phyloP scores from a whole-genome alignment of 1,140 invertebrate species.

The Cyclargus thomasi region DNA sequence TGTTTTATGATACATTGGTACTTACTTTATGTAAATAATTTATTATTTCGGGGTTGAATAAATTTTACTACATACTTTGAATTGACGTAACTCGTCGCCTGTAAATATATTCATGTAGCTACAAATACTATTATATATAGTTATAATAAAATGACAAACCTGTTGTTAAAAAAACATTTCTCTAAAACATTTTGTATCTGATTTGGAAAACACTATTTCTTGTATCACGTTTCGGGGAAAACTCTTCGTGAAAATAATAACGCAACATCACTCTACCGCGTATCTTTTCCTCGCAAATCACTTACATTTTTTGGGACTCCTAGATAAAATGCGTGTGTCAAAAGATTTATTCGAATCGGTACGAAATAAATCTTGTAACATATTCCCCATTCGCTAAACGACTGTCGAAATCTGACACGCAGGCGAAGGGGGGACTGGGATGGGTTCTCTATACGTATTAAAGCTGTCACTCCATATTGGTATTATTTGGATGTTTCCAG shows the following conservation, averaged over 20 bases:
- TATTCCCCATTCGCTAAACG: background rate
- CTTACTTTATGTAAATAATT: too few species aligned
- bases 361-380: background rate
- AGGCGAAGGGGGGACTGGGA: background rate
- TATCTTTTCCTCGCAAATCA: slow-evolving; percentile 1
- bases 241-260: background rate
- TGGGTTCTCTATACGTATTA: too few species aligned
- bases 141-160: too few species aligned
- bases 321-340: slow-evolving; percentile 3
- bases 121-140: too few species aligned
- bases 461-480: too few species aligned
- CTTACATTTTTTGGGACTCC: slow-evolving; percentile 2
- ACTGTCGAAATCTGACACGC: background rate
- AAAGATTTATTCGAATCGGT: background rate
- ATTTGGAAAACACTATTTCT: background rate
- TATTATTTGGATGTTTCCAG: too few species aligned
- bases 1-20: too few species aligned
- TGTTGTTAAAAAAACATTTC: too few species aligned
- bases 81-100: too few species aligned
- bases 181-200: background rate
- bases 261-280: background rate
- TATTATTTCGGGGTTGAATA: too few species aligned
- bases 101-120: too few species aligned
- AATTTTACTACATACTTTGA: too few species aligned
- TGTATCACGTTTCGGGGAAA: background rate